Evolutionary conservation across 2,888 invertebrate genomes (phyloP), one percentile per base, ranked within the genome.

Genomic region (Anthophora plumipes): DNA sequence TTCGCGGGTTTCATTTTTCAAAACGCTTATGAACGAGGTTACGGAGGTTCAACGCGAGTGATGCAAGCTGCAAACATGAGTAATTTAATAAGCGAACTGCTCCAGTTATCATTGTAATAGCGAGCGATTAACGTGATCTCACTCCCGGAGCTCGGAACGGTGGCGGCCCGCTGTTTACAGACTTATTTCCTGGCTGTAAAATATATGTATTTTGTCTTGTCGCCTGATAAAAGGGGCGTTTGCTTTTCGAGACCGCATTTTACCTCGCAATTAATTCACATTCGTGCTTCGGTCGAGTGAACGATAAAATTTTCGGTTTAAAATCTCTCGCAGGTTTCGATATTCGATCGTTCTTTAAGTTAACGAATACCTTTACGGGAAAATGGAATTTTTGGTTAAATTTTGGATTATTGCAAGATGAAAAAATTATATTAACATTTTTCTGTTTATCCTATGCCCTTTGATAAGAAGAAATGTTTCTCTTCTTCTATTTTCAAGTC

Each of bases 281-380:
- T 83, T 71, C 66, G 70, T 80, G 77, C 75, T 76, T 76, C 83
- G 74, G 46, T 22, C 67, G 72, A 75, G 74, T 75, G 80, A 83
- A 74, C 55, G 68, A 77, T 70, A 41, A 70, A 83, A 80, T 83
- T 48, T 63, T 54, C 17, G 22, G n/a, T 41, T 17, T 41, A 59
- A 57, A 63, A 71, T 17, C 8, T 8, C 20, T 6, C 50, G n/a
- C 50, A 7, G 50, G 9, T 31, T 31, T 1, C 31, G 4, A 31
- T 4, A 31, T 31, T 31, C 31, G 1, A 1, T 31, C 31, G 4
- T 31, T 4, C n/a, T n/a, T 31, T 31, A 31, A 31, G 4, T 31
- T 31, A 31, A 31, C 4, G 1, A 3, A 31, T 31, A 31, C 2
- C 31, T 31, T 4, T 31, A 31, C 31, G 31, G 4, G 4, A 31